Evolutionary conservation across 2,797 vertebrate species (phyloP), one percentile per base, ranked within the genome.

Genomic region (Squalus acanthias): DNA sequence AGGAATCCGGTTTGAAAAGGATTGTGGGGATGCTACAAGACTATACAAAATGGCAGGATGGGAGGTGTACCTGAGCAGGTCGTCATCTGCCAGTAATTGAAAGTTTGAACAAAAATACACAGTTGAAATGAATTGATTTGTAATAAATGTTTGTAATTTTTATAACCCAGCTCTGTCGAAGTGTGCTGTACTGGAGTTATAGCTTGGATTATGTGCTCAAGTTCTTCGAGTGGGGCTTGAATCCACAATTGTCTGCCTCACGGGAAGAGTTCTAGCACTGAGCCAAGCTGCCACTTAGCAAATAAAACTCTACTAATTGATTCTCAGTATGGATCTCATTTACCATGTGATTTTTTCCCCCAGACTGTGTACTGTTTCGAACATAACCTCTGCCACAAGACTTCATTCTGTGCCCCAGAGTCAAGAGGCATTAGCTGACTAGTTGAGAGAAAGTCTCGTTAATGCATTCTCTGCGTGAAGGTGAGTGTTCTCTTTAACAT

Each of bases 41-140:
- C 97, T 96, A 22, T 99, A 99, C 97, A 98, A 98, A 96, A 98
- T 97, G 95, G 98, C 98, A 0, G 99, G 98, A 0, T 99, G 99
- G 99, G 98, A 98, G 96, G 98, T 99, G 46, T 99, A 99, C 96
- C 0, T 97, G 46, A 98, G 97, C 96, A 98, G 98, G 97, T 97
- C 98, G 79, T 57, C 17, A 29, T n/a, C 46, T 76, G 46, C 7
- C 57, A 74, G 33, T 24, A 76, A 76, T 57, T 95, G 70, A 95
- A 95, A 95, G 50, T 17, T 93, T 74, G 94, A 60, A 57, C 29
- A 95, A 22, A 95, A 9, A 7, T 33, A 53, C 1, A 57, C 15
- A 2, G 20, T 95, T 95, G 69, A n/a, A 74, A 53, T 95, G 12
- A 74, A 8, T 95, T 72, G 26, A 63, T 92, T 57, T 57, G 53